Evolutionary conservation across 2,113 vertebrate species (phyloP), one percentile per base, ranked within the genome.

Genomic region (Heterochromis multidens): DNA sequence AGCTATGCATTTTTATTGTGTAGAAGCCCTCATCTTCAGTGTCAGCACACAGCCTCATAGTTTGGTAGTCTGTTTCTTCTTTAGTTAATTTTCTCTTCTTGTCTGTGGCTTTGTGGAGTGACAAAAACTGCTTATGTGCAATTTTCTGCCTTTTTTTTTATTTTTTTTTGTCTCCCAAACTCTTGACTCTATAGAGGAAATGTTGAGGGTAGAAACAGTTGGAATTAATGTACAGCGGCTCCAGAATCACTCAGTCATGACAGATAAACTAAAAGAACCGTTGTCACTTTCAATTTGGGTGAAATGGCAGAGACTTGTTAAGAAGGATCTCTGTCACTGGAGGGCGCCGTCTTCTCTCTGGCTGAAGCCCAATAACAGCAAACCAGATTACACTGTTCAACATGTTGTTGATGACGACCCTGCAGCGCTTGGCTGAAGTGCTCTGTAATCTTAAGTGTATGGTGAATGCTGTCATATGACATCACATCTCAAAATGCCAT

Each of bases 281-380:
- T 43, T 88, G 90, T 87, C 92, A 60, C 29, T 86, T 88, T 70
- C 33, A 88, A 89, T 94, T 93, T 90, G 52, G 80, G n/a, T 87
- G 77, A 86, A 74, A 27, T 59, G 59, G 46, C 23, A 82, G 83
- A 54, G 58, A 74, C 82, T 76, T 93, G 93, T 88, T 84, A 37
- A 31, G 82, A 54, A 52, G 54, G 27, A 12, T 79, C 54, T 82
- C 77, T 23, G 88, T 90, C 94, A 94, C 93, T 88, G 59, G 95
- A 92, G 93, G 93, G 93, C 86, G 88, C 94, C 90, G 14, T 92
- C 76, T 82, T 93, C 87, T 87, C 60, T 91, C 87, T 94, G 94
- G 94, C 93, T 56, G 14, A 59, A 79, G 43, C 90, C 94, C 94
- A 95, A 92, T 33, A 88, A 93, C 82, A 86, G 91, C 89, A 92